phyloP scores from a whole-genome alignment of 30 jellyfish, hydroid and myxozoan genomes.

The Aurelia aurita complex sp. Pacific region DNA sequence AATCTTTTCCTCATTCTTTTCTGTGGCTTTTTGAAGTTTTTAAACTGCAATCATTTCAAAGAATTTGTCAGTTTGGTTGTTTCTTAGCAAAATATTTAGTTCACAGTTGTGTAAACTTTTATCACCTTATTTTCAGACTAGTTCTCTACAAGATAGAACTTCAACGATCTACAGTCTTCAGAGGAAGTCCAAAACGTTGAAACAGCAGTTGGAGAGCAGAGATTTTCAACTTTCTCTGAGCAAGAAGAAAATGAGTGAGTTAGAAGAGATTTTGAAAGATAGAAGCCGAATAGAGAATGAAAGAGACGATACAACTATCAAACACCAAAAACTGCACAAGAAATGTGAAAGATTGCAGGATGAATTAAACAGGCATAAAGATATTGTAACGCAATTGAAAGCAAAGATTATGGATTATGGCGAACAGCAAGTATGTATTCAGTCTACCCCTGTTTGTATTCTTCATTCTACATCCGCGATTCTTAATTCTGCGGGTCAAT shows the following conservation, averaged over 20 bases:
- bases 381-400: slow-evolving; percentile 55
- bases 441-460: neutral
- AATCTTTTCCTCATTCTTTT: no score
- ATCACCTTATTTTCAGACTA: slow-evolving; percentile 31
- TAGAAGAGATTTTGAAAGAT: slow-evolving; percentile 71
- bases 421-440: slow-evolving; percentile 55
- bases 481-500: no score
- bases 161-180: slow-evolving; percentile 63
- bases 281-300: slow-evolving; percentile 66
- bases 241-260: slow-evolving; percentile 61
- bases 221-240: slow-evolving; percentile 63
- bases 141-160: slow-evolving; percentile 67
- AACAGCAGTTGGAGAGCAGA: slow-evolving; percentile 75
- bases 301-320: slow-evolving; percentile 55
- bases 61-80: no score
- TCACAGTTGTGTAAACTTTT: no score
- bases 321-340: slow-evolving; percentile 59
- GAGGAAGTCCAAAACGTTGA: slow-evolving; percentile 57
- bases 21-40: no score
- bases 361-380: slow-evolving; percentile 48
- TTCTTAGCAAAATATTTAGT: no score
- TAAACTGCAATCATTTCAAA: no score
- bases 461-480: neutral
- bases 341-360: slow-evolving; percentile 68
- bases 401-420: slow-evolving; percentile 57